These are phyloP conservation scores for Oryzias sinensis DNA, from an alignment of 2,797 vertebrate species.

Conservation along the genomic window DNA sequence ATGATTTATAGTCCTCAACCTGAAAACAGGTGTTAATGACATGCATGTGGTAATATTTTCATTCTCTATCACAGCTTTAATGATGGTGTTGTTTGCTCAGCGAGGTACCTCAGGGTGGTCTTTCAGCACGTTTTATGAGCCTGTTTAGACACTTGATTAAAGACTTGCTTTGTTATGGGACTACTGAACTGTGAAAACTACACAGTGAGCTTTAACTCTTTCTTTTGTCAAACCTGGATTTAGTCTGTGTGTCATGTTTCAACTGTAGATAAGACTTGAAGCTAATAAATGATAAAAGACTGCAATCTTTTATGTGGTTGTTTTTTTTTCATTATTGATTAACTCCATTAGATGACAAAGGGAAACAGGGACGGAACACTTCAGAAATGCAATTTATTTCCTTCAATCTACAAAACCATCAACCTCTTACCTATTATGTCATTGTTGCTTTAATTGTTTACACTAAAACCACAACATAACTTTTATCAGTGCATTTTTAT, in stretches of 20 bases:
- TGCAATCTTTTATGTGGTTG: constrained; percentile 6
- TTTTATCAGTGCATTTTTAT: constrained; percentile 4
- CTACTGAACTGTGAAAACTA: constrained; percentile 31
- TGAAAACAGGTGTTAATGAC: constrained; percentile 67
- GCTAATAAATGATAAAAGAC: constrained; percentile 28
- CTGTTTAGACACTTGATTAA: constrained; percentile 68
- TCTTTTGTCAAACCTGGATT: constrained; percentile 25
- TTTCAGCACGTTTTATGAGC: constrained; percentile 66
- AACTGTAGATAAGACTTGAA: constrained; percentile 40
- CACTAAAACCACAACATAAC: constrained; percentile 4
- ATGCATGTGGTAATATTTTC: constrained; percentile 65
- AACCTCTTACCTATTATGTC: constrained; percentile 5
- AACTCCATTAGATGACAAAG: constrained; percentile 3
- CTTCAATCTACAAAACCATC: constrained; percentile 15
- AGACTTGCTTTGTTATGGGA: constrained; percentile 36
- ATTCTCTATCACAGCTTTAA: constrained; percentile 57
- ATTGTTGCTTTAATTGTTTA: not conserved
- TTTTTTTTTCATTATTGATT: constrained; percentile 1
- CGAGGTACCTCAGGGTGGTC: constrained; percentile 52
- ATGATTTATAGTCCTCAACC: constrained; percentile 49
- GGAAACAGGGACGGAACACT: constrained; percentile 5
- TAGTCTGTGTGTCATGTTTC: constrained; percentile 13
- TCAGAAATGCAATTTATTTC: not conserved
- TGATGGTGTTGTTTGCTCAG: constrained; percentile 66
- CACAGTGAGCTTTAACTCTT: constrained; percentile 27